Base-by-base conservation (phyloP, 1,140 invertebrate genomes). In the Dufourea novaeangliae region DNA sequence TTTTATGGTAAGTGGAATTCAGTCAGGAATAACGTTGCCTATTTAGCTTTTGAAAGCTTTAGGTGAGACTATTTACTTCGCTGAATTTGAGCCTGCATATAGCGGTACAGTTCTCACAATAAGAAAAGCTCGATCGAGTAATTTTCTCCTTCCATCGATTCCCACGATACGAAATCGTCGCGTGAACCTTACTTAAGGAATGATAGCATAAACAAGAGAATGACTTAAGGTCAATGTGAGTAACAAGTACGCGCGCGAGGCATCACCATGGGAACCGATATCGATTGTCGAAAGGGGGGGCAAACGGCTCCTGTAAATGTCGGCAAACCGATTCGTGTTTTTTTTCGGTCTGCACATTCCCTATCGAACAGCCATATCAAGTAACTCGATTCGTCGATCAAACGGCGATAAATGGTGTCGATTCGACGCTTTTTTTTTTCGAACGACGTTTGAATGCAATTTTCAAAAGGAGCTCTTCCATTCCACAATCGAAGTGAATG, bases 201-300 rank as follows among this genome's bases (percentile, higher is more conserved):
- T 1, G 64, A 74, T 64, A 54, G 22, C 52, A 52, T 37, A 80
- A 86, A 86, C 79, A 71, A 63, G 81, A 59, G 86, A 84, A 82
- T 84, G 87, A 91, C 88, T 88, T 86, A 86, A 85, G 75, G 86
- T 84, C 83, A 87, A 90, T 86, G 86, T 84, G 86, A 86, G 86
- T 90, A 90, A 91, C 86, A 88, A 88, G 86, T 88, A 85, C 87
- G 80, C 78, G 82, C 80, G 84, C 86, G 84, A 85, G 86, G 86
- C 84, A 91, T 91, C 87, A 78, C 88, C 89, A 91, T 91, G 89
- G 90, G 82, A 91, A 91, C 90, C 87, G 78, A 88, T 91, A 91
- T 91, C 89, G 90, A 91, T 91, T 87, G 85, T 80, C 56, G 81
- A 86, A 86, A 78, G 80, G 71, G 76, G 80, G 71, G 76, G 63